Conservation (phyloP, 2,113 vertebrate genomes). For the Sinocyclocheilus anshuiensis region DNA sequence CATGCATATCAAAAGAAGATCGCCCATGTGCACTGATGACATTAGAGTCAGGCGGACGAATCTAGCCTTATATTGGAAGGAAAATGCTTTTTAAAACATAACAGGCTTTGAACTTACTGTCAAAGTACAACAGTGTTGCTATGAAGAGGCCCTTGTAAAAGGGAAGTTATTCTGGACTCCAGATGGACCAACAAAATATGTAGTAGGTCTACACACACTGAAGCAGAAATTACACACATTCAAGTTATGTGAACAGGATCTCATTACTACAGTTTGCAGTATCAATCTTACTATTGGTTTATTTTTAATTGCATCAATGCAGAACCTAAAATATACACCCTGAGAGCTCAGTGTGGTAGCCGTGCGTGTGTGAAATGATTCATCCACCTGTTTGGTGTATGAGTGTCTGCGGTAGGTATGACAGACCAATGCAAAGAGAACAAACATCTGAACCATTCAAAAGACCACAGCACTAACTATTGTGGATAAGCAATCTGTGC, state of each 20-base stretch:
- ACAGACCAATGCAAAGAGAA: conserved; percentile 32
- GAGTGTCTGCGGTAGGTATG: conserved; percentile 22
- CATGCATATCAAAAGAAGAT: neutral
- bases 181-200: conserved; percentile 34
- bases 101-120: neutral
- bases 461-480: neutral
- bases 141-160: conserved; percentile 1
- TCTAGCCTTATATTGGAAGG: neutral
- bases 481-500: conserved; percentile 11
- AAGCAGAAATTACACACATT: neutral
- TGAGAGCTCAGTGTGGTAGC: neutral
- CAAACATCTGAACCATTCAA: conserved; percentile 36
- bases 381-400: conserved; percentile 8
- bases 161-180: conserved; percentile 39
- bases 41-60: neutral
- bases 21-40: neutral
- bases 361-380: neutral
- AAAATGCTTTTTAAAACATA: neutral
- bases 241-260: neutral
- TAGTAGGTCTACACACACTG: neutral
- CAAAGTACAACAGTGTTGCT: neutral
- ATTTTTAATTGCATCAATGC: conserved; percentile 31
- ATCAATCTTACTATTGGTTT: conserved; percentile 33
- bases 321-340: conserved; percentile 26
- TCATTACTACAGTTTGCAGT: conserved; percentile 22